Conservation (phyloP, 2,797 vertebrate species). For the Semaprochilodus insignis region DNA sequence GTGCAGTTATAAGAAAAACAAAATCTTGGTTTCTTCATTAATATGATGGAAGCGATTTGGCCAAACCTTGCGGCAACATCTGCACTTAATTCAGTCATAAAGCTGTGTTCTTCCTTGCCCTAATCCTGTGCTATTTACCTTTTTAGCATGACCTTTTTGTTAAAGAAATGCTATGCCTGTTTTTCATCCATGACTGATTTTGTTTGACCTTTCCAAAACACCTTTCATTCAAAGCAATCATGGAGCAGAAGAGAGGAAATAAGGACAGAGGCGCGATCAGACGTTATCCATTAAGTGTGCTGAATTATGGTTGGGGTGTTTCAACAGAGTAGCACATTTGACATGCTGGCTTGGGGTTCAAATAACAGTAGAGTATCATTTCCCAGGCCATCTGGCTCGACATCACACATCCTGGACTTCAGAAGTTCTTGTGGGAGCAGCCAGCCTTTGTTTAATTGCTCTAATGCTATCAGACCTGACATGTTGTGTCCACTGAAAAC, state of each 20-base stretch:
- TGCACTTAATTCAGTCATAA: conserved; percentile 16
- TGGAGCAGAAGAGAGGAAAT: conserved; percentile 4
- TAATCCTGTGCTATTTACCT: conserved; percentile 5
- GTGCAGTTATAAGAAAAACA: conserved; percentile 38
- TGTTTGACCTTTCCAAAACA: background rate
- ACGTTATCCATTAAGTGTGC: conserved; percentile 18
- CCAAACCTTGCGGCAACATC: conserved; percentile 23
- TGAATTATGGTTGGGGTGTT: conserved; percentile 26
- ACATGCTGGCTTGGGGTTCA: conserved; percentile 15
- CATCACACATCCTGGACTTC: conserved; percentile 30
- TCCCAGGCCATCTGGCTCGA: conserved; percentile 31
- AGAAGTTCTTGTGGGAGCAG: background rate
- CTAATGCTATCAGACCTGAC: background rate
- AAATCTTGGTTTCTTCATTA: conserved; percentile 33
- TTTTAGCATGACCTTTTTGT: background rate
- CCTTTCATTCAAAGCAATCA: conserved; percentile 1
- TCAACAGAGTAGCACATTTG: background rate
- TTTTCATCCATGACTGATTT: background rate
- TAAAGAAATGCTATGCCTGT: background rate
- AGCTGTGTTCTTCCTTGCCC: background rate
- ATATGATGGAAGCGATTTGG: background rate
- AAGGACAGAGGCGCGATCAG: conserved; percentile 1
- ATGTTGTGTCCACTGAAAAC: background rate
- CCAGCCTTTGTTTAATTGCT: background rate
- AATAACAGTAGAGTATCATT: conserved; percentile 18